These are phyloP conservation scores for Lissocephala sabroskyi DNA, from an alignment of 2,888 invertebrate species.

Conservation along the genomic window DNA sequence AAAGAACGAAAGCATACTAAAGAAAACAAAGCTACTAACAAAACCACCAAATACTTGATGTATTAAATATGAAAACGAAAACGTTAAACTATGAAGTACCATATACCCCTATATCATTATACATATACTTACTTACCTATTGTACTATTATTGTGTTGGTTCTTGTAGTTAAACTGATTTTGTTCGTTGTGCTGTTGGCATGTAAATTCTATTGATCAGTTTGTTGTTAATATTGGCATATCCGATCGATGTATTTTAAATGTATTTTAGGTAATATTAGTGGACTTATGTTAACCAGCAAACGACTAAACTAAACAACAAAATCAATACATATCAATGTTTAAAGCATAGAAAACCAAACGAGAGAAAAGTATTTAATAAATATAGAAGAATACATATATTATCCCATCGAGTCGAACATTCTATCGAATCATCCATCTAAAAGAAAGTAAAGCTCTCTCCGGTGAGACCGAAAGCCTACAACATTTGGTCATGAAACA, in stretches of 20 bases:
- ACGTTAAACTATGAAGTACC: neutral
- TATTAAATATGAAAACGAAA: constrained; percentile 26
- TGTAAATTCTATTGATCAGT: constrained; percentile 4
- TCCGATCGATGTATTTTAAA: constrained; percentile 33
- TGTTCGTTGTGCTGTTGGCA: constrained; percentile 11
- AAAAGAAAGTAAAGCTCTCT: too few species aligned
- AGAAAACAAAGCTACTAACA: constrained; percentile 25
- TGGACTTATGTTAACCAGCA: constrained; percentile 40
- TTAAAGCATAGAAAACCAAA: constrained; percentile 37
- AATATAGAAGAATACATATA: constrained; percentile 66
- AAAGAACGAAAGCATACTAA: too few species aligned
- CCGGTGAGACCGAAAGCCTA: too few species aligned
- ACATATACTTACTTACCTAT: too few species aligned
- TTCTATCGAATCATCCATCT: too few species aligned
- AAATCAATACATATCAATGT: constrained; percentile 49
- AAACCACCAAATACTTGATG: constrained; percentile 59
- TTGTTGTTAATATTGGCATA: constrained; percentile 14
- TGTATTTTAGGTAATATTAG: constrained; percentile 29
- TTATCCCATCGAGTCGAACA: too few species aligned
- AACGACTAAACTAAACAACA: constrained; percentile 9
- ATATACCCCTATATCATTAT: too few species aligned
- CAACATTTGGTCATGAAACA: too few species aligned
- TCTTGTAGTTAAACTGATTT: neutral
- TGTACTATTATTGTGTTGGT: neutral
- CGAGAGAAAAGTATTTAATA: constrained; percentile 54